Base-by-base conservation (phyloP, 2,113 vertebrate species). In the Osmerus mordax region DNA sequence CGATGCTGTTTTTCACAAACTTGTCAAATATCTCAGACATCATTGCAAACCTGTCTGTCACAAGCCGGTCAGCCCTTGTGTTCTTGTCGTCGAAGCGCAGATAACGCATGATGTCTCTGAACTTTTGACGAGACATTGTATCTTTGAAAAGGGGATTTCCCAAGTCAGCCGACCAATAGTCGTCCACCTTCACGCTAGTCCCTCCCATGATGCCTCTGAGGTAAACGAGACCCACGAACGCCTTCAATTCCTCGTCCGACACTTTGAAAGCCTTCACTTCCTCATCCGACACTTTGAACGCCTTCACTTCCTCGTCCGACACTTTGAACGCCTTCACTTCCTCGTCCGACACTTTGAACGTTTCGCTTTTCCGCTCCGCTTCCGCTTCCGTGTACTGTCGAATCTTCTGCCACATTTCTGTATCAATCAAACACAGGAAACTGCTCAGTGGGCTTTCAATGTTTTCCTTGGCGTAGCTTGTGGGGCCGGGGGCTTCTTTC, bases 71-170 rank as follows among this genome's bases (percentile, higher is more conserved):
- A 4, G 32, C 4, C 32, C 32, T 4, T 36, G 32, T 36, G 32
- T 36, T 36, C 32, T 36, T 78, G 23, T 41, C 2, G 52, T 78
- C 76, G 65, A 78, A 74, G 60, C 60, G 4, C 13, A 78, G 67
- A 19, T 12, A 74, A 23, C 29, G 23, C 58, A 64, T 68, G 53
- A 70, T 78, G 0, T 74, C 66, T 58, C 23, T 15, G 23, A 55
- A 78, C 6, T 11, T 19, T 8, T 69, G 23, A 16, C 32, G 28
- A 5, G 65, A 70, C 52, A 74, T 74, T 15, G 76, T 69, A 16
- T 60, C 21, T 8, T 15, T 68, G 58, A 78, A 78, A 25, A 78
- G 21, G 2, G 29, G 3, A n/a, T 63, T 65, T 13, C 71, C 72
- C 52, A 21, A 74, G n/a, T 78, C 32, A 28, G 18, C 63, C 6